These are phyloP conservation scores for Gambusia yucatana DNA, from an alignment of 2,797 vertebrate species.

Conservation along the genomic window DNA sequence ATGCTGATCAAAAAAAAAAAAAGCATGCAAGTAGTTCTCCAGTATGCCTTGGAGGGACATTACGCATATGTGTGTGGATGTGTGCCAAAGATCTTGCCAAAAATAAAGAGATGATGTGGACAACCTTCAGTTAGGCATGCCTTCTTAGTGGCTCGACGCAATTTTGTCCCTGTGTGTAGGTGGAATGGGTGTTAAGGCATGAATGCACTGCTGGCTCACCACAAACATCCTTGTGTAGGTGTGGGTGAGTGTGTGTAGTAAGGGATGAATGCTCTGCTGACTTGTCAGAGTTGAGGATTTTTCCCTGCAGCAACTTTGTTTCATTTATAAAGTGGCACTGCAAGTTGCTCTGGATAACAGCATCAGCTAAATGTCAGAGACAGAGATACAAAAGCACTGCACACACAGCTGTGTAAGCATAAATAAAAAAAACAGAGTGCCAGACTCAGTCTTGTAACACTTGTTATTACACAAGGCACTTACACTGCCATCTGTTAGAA, in stretches of 20 bases:
- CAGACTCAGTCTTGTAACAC: constrained; percentile 18
- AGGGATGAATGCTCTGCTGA: constrained; percentile 65
- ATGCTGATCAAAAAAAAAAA: neutral
- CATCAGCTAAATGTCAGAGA: constrained; percentile 55
- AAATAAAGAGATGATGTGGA: constrained; percentile 54
- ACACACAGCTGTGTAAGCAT: constrained; percentile 41
- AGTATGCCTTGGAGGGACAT: constrained; percentile 15
- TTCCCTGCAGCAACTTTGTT: constrained; percentile 58
- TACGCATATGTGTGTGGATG: constrained; percentile 14
- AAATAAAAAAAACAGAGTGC: constrained; percentile 14
- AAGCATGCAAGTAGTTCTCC: constrained; percentile 6
- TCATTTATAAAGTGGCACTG: constrained; percentile 61
- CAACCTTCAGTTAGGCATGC: constrained; percentile 45
- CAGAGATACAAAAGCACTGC: constrained; percentile 40
- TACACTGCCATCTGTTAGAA: neutral
- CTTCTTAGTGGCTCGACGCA: constrained; percentile 37
- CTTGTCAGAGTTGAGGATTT: constrained; percentile 66
- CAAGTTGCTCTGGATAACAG: constrained; percentile 55
- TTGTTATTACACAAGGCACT: constrained; percentile 5
- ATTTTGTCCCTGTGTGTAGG: constrained; percentile 15
- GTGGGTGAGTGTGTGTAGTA: constrained; percentile 20
- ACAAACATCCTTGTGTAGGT: constrained; percentile 29
- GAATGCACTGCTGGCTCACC: constrained; percentile 45
- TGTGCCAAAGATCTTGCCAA: neutral
- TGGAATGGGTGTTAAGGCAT: constrained; percentile 33